A percentile compares a stretch with the other conserved stretches of the same genome.
Conservation (phyloP, 1,140 invertebrate species). For the Apocrypta bakeri region DNA sequence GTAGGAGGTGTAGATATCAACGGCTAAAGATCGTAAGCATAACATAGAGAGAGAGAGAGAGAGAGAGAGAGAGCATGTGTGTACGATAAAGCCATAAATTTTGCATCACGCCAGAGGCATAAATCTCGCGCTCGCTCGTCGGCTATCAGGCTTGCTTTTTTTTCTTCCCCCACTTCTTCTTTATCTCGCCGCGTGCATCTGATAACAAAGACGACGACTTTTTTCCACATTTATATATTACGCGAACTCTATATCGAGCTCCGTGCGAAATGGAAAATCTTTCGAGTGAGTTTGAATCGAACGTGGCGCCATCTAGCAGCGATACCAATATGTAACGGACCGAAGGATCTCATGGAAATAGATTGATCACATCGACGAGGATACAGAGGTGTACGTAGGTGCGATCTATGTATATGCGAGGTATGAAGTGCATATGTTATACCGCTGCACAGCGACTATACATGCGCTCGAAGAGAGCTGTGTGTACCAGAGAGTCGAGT, state of each 20-base stretch:
- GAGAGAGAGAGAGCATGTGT: not conserved
- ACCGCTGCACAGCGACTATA: not conserved
- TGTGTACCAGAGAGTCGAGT: not conserved
- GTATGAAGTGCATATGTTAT: too few relatives aligned
- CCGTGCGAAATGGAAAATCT: not conserved
- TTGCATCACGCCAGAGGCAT: slow-evolving; percentile 53
- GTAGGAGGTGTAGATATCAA: too few relatives aligned
- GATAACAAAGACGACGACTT: not conserved
- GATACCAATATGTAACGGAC: not conserved
- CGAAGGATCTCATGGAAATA: not conserved
- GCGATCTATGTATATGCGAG: too few relatives aligned
- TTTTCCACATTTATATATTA: not conserved
- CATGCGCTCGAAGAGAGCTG: too few relatives aligned
- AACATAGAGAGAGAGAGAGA: too few relatives aligned
- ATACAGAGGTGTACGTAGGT: too few relatives aligned
- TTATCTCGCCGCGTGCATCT: not conserved
- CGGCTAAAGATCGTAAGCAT: not conserved
- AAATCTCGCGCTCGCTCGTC: slow-evolving; percentile 43
- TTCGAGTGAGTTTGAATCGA: too few relatives aligned
- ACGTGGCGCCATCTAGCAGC: not conserved
- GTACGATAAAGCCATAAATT: slow-evolving; percentile 48
- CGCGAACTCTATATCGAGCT: not conserved
- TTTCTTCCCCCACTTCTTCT: not conserved
- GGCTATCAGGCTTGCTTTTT: slow-evolving; percentile 30
- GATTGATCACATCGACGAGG: too few relatives aligned